Base-by-base conservation (phyloP, 2,797 vertebrate species). In the Emys orbicularis region DNA sequence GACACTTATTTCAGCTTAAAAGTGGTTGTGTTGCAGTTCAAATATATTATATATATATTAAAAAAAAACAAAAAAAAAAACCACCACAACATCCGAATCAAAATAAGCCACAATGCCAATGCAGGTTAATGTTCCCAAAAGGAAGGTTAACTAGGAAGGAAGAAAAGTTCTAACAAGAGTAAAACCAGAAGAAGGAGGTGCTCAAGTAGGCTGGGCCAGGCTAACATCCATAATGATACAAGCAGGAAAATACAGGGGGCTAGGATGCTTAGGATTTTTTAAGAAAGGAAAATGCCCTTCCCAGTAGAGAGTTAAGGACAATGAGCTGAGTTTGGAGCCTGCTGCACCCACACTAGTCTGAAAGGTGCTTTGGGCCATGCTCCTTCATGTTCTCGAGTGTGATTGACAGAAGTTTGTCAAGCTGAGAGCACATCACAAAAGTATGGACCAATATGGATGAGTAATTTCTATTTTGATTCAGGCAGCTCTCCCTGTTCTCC, bases 361-460 rank as follows among this genome's bases (percentile, higher is more conserved):
- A 1, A 54, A 7, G 41, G 0, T 47, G 49, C 37, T 72, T 47
- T 7, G 1, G 9, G 1, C 6, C 37, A n/a, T 1, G 29, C n/a
- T 1, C 59, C 27, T 47, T 18, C 56, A 1, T 3, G 0, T 9
- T 86, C 8, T 29, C 2, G 5, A 76, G 18, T 50, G 50, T 56
- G 53, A n/a, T n/a, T 8, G 0, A 0, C 2, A n/a, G 27, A 29
- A 52, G 19, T 18, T 3, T 4, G 37, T 31, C 61, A 5, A 1
- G 6, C 0, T 25, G 68, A 25, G 74, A 25, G 9, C 53, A 34
- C 0, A 0, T 54, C 50, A 18, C 27, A 50, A 79, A 84, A 76
- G 49, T 27, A 6, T 1, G 52, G 74, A 54, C 13, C 52, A 16
- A 5, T 5, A 31, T 0, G 4, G 11, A 68, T n/a, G 61, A 37